Base-by-base conservation (phyloP, 2,888 invertebrate species). In the Hermodice carunculata region DNA sequence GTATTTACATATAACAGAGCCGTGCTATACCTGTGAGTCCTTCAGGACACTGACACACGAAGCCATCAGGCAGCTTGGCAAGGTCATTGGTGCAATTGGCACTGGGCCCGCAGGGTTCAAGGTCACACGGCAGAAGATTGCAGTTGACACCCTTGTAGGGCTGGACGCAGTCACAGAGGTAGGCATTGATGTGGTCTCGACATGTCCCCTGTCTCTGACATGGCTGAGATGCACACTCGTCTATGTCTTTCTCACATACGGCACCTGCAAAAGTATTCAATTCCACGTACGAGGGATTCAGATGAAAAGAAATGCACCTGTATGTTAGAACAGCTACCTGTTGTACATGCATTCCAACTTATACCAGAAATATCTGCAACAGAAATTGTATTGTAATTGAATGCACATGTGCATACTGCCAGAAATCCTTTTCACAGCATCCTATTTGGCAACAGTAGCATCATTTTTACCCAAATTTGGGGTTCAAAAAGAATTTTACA, bases 21-120 rank as follows among this genome's bases (percentile, higher is more conserved):
- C n/a, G n/a, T n/a, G n/a, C n/a, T n/a, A n/a, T 11, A 66, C 66
- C 66, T 52, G 66, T 66, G 29, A 53, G 49, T 22, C 66, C 66
- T 14, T 19, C 24, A 4, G 43, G 31, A 43, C 65, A 65, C 4
- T 46, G 28, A 43, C 65, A 65, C 31, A 46, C 14, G 59, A 66
- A 66, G 17, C 66, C 66, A 31, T 54, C 46, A 3, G 66, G 66
- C 19, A 69, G 49, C 4, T 51, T 22, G 26, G 24, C 32, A 6
- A 66, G 42, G 46, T 66, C 62, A 26, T 66, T 66, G 53, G 46
- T 34, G 40, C 66, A 66, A 29, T 56, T 63, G 22, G 59, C 59
- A 14, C 48, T 48, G 8, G 34, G 28, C 1, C 51, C 66, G 48
- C 66, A 66, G 14, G 66, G 66, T 29, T 53, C 37, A 17, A 59